Conservation (phyloP, 1,140 invertebrate species). For the Formica exsecta region DNA sequence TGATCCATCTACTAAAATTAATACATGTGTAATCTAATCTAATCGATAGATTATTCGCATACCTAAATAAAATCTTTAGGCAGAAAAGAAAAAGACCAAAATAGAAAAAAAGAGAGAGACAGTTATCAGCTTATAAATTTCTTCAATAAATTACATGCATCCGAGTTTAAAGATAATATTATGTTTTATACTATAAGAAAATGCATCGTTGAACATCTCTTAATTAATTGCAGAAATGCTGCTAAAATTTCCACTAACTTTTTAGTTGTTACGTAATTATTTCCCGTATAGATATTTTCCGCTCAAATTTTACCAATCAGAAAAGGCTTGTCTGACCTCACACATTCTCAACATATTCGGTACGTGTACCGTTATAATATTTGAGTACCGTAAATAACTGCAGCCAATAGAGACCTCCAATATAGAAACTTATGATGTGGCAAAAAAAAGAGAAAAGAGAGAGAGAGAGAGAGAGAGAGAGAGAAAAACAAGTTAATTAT, state of each 20-base stretch:
- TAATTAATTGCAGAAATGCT: neutral
- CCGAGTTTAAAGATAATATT: neutral
- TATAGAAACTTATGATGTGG: neutral
- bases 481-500: neutral
- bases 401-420: too few relatives aligned
- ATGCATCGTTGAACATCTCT: neutral
- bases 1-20: neutral
- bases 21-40: neutral
- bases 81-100: too few relatives aligned
- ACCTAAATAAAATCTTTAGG: neutral
- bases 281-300: neutral
- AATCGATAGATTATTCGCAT: neutral
- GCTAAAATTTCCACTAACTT: neutral
- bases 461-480: neutral
- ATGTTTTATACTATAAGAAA: too few relatives aligned
- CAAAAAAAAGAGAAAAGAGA: neutral
- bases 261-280: neutral
- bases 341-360: too few relatives aligned
- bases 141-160: neutral
- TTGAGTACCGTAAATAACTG: too few relatives aligned
- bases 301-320: neutral
- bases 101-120: too few relatives aligned
- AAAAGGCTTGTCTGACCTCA: neutral
- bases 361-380: too few relatives aligned
- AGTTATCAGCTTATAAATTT: neutral